phyloP scores from a whole-genome alignment of 2,113 vertebrate genomes.

The Coracopsis vasa region DNA sequence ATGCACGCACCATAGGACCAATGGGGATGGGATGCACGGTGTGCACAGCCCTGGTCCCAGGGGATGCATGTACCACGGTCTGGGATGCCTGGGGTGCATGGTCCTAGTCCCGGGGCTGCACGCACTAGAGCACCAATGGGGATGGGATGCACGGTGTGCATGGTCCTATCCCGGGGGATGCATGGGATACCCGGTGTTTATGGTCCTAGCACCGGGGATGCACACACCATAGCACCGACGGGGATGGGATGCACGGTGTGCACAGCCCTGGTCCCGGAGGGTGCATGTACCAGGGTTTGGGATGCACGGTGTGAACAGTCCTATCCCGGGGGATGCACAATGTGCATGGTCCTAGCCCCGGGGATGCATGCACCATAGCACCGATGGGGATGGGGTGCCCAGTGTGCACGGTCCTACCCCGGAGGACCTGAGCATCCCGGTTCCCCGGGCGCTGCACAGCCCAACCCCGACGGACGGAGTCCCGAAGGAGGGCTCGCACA shows the following conservation, averaged over 20 bases:
- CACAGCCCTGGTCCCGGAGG: fast-evolving
- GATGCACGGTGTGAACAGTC: fast-evolving
- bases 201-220: fast-evolving
- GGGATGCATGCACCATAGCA: fast-evolving
- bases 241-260: not conserved
- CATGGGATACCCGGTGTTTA: too few species aligned
- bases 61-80: not conserved
- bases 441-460: not conserved
- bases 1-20: not conserved
- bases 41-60: too few species aligned
- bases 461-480: not conserved
- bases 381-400: not conserved
- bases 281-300: not conserved
- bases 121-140: not conserved
- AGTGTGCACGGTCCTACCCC: not conserved
- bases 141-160: too few species aligned
- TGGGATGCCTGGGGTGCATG: too few species aligned
- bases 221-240: not conserved
- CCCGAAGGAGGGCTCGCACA: not conserved
- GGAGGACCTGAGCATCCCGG: not conserved
- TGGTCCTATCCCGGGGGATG: fast-evolving
- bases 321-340: not conserved
- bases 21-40: too few species aligned
- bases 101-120: fast-evolving
- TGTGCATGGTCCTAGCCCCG: fast-evolving